Evolutionary conservation across 2,888 invertebrate species (phyloP), one percentile per base, ranked within the genome.

Genomic region (Conchocele bisecta): DNA sequence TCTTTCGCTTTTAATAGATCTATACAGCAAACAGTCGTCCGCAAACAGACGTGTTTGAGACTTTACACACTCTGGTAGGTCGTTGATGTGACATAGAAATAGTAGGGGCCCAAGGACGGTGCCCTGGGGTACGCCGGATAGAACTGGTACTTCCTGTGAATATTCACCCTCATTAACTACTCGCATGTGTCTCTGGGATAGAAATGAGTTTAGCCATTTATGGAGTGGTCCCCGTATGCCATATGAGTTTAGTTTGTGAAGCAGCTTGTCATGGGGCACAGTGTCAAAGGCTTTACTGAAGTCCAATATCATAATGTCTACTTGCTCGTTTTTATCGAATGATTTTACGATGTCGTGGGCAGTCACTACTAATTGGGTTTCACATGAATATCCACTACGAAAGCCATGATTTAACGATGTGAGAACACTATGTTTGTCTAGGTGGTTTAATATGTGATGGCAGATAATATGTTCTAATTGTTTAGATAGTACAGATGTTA

Each of bases 111-210:
- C 56, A 22, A 54, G 42, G 4, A 64, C 56, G 3, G 68, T 68
- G 2, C 68, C 54, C 39, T 68, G 60, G 4, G 61, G 68, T 29
- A 68, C 61, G 2, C 68, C 68, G 7, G 60, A 54, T 17, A 22
- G 41, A 6, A 68, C 68, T 7, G 9, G 20, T 1, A 56, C 48
- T 24, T 26, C 35, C 1, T n/a, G 2, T 31, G 61, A 68, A 6
- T 46, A 11, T 28, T 61, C 48, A 1, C 56, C 56, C 20, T 56
- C 61, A 5, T 54, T 42, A 3, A 60, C 41, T 3, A 61, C 61
- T 29, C 37, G 28, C 61, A 56, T 54, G 39, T 37, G 5, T 13
- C 65, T 26, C 4, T 57, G 31, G n/a, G 22, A 41, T 6, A 65
- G 41, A 39, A 65, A 65, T 22, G 28, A 33, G 13, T 20, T 2